Percentiles rank a stretch among this genome's conserved stretches.
These are phyloP conservation scores for Lycaena phlaeas DNA, from an alignment of 2,888 invertebrate genomes.

Conservation along the genomic window DNA sequence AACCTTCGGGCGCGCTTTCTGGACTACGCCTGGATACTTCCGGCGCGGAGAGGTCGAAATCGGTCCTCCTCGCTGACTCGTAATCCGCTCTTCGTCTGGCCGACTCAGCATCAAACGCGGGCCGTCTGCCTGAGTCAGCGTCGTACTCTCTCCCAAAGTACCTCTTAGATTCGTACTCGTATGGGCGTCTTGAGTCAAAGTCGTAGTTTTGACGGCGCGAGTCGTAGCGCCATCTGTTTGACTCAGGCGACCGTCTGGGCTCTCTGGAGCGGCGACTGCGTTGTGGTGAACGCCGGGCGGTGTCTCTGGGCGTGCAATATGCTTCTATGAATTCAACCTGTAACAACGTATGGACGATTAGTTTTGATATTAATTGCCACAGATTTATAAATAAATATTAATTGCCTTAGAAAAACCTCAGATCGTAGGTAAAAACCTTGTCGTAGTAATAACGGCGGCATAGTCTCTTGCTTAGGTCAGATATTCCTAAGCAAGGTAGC, in stretches of 20 bases:
- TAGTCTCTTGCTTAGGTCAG: too few relatives aligned
- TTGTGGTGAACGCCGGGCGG: conserved; percentile 63
- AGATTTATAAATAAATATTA: too few relatives aligned
- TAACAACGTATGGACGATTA: conserved; percentile 37
- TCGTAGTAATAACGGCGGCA: too few relatives aligned
- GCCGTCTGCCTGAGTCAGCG: conserved; percentile 52
- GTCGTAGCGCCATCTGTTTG: conserved; percentile 62
- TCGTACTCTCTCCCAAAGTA: conserved; percentile 48
- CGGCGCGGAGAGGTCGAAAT: conserved; percentile 60
- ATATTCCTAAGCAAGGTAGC: too few relatives aligned
- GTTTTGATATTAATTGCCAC: too few relatives aligned
- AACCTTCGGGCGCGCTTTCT: conserved; percentile 62
- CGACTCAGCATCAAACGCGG: conserved; percentile 56
- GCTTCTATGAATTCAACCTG: conserved; percentile 82
- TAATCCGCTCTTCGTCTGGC: conserved; percentile 60
- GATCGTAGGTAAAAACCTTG: too few relatives aligned
- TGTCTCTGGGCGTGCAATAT: conserved; percentile 82
- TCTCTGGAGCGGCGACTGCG: conserved; percentile 59
- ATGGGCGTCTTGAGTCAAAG: conserved; percentile 55
- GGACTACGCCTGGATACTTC: conserved; percentile 58
- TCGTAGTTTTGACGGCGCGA: conserved; percentile 58
- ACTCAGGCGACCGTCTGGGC: conserved; percentile 55
- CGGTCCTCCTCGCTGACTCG: conserved; percentile 63
- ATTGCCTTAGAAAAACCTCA: too few relatives aligned
- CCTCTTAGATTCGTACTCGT: conserved; percentile 51